Percentiles rank a stretch among this genome's conserved stretches.
These are phyloP conservation scores for Helicoverpa zea DNA, from an alignment of 1,140 invertebrate species.

Conservation along the genomic window DNA sequence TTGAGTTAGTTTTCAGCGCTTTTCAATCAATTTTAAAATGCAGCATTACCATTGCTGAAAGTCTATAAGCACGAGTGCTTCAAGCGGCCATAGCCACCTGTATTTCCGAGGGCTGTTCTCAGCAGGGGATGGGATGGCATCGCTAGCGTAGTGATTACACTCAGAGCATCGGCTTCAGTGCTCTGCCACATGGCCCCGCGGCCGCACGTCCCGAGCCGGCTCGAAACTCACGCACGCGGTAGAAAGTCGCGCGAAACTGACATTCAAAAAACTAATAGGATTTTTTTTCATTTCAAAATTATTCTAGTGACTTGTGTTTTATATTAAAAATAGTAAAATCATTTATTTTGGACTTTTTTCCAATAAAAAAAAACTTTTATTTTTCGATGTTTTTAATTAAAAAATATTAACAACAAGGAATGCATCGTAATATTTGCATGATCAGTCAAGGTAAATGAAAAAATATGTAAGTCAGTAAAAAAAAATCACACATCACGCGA, in stretches of 20 bases:
- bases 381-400: too few relatives aligned
- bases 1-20: background rate
- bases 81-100: background rate
- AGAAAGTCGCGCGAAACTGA: too few relatives aligned
- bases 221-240: conserved; percentile 16
- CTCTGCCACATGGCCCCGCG: conserved; percentile 53
- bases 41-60: background rate
- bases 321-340: too few relatives aligned
- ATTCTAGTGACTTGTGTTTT: background rate
- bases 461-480: too few relatives aligned
- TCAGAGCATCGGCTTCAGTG: conserved; percentile 50
- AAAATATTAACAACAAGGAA: too few relatives aligned
- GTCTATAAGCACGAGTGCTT: background rate
- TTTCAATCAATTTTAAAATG: background rate
- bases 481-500: conserved; percentile 25
- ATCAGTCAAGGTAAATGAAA: too few relatives aligned
- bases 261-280: background rate
- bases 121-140: conserved; percentile 13
- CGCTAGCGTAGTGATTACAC: background rate
- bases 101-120: background rate
- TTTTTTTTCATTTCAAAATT: conserved; percentile 2
- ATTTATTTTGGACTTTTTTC: too few relatives aligned
- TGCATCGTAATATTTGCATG: too few relatives aligned
- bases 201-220: conserved; percentile 52
- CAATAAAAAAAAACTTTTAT: too few relatives aligned